Conservation (phyloP, 2,888 invertebrate genomes). For the Branchellion lobata region DNA sequence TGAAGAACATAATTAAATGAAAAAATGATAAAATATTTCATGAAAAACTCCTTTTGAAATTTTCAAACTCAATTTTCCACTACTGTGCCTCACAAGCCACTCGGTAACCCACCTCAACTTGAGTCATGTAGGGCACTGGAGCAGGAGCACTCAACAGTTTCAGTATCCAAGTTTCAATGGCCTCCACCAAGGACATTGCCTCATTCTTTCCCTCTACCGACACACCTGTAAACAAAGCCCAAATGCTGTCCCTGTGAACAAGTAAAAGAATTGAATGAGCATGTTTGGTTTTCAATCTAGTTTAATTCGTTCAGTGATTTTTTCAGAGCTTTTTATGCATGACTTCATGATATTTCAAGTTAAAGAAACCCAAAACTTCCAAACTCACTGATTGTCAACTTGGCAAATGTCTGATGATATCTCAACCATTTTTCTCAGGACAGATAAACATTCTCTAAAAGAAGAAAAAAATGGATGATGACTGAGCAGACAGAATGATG, state of each 20-base stretch:
- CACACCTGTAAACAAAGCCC: constrained; percentile 81
- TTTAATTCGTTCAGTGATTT: no score
- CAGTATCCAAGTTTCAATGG: constrained; percentile 98
- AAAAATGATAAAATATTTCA: no score
- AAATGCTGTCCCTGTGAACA: constrained; percentile 93
- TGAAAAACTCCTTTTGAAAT: no score
- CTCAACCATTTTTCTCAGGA: constrained; percentile 91
- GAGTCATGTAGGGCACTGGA: constrained; percentile 93
- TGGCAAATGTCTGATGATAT: constrained; percentile 85
- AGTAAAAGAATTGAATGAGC: no score
- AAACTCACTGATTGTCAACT: not conserved
- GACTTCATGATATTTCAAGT: no score
- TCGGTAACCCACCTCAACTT: constrained; percentile 69
- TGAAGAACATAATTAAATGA: no score
- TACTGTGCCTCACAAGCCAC: no score
- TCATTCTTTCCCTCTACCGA: constrained; percentile 59
- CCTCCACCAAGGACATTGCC: constrained; percentile 90
- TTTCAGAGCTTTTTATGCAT: no score
- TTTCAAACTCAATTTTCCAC: no score
- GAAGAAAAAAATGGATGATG: constrained; percentile 99
- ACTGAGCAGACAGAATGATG: constrained; percentile 92
- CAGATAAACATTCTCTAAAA: constrained; percentile 94
- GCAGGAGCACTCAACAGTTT: constrained; percentile 93
- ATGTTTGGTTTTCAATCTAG: not conserved
- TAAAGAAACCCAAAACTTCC: not conserved